phyloP scores from a whole-genome alignment of 2,888 invertebrate genomes.

The Leptarthrus brevirostris region DNA sequence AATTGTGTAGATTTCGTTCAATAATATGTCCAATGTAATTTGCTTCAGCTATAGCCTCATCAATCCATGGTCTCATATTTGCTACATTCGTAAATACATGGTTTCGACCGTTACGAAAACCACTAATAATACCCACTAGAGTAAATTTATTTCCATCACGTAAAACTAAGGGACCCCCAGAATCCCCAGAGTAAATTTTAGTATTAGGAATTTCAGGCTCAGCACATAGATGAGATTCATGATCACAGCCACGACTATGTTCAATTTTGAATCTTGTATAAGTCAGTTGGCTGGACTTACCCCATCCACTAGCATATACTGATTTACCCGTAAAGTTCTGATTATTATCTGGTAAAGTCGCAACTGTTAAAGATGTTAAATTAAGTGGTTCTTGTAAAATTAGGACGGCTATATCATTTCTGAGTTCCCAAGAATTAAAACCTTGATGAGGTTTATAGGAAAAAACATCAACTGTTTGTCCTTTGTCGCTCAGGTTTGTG shows the following conservation, averaged over 20 bases:
- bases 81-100: not conserved
- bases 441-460: not conserved
- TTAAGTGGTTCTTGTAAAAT: slow-evolving; percentile 7
- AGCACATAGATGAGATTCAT: not conserved
- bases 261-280: not conserved
- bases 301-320: slow-evolving; percentile 16
- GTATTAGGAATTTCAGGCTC: not conserved
- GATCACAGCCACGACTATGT: not conserved
- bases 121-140: not conserved
- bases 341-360: not conserved
- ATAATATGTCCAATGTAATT: not conserved
- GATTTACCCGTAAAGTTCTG: not conserved
- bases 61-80: slow-evolving; percentile 13
- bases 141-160: not conserved
- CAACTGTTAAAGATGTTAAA: not conserved
- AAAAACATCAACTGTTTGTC: slow-evolving; percentile 5
- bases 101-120: not conserved
- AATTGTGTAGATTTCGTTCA: not conserved
- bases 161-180: slow-evolving; percentile 16
- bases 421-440: not conserved
- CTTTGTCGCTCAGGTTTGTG: not conserved
- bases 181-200: not conserved
- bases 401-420: not conserved
- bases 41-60: not conserved
- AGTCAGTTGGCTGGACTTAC: not conserved